Base-by-base conservation (phyloP, 2,113 vertebrate species). In the Chinchilla lanigera region DNA sequence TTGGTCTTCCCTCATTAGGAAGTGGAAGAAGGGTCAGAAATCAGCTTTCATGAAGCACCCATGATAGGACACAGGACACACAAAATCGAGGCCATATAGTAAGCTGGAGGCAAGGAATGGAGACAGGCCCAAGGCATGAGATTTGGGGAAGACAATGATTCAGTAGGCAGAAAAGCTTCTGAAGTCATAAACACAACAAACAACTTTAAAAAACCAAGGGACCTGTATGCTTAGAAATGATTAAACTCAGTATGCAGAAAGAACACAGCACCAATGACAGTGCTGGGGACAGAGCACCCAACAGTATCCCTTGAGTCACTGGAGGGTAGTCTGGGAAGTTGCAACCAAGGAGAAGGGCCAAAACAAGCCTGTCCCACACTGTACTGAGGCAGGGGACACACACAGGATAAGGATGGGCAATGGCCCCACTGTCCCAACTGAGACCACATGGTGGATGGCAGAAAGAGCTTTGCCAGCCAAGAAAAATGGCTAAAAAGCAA, bases 1-100 rank as follows among this genome's bases (percentile, higher is more conserved):
- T 58, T 1, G n/a, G 47, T 52, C 82, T 54, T 87, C 26, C 4
- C n/a, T 50, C 16, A 65, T 13, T 9, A 69, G 82, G 10, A 44
- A 82, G 44, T 10, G 16, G 58, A 78, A 41, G 78, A 71, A 73
- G 82, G n/a, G 28, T 35, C 33, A n/a, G 71, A 16, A 83, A 67
- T 20, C 17, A 9, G 8, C 81, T 90, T 63, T 78, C 24, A 44
- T 63, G 69, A 47, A 41, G 12, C 44, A 35, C 67, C 41, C 44
- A 35, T 54, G 3, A 38, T 0, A 13, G 19, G 2, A 33, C 7
- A 30, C 6, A 54, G 41, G 1, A 3, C 35, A 26, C 5, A 41
- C 30, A 63, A 96, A 92, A 24, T n/a, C 5, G 1, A 73, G 50
- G 38, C 52, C 73, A 52, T 67, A n/a, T 0, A 0, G 71, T 0